Conservation (phyloP, 64 coral and sea anemone genomes). For the Stichodactyla mertensii region DNA sequence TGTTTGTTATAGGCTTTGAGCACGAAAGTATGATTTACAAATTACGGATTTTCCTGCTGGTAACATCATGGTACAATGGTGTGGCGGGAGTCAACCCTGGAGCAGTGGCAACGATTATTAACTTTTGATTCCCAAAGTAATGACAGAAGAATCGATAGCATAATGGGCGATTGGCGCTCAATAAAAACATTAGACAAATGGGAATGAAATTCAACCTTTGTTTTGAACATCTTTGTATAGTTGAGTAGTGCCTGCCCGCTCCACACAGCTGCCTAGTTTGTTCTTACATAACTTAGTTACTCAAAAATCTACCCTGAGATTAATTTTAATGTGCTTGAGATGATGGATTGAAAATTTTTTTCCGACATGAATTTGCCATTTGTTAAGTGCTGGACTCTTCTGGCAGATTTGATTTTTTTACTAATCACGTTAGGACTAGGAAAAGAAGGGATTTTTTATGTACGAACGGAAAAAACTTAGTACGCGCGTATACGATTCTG, state of each 20-base stretch:
- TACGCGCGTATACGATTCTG: too few species aligned
- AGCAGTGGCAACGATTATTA: background rate
- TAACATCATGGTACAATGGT: background rate
- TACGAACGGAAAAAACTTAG: too few species aligned
- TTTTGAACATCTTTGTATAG: too few species aligned
- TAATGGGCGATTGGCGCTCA: background rate
- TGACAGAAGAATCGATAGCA: background rate
- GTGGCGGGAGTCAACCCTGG: background rate
- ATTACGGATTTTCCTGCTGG: background rate
- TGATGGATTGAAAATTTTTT: background rate
- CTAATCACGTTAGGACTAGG: too few species aligned
- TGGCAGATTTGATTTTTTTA: background rate
- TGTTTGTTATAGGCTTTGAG: background rate
- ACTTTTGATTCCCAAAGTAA: background rate
- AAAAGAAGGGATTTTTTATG: too few species aligned
- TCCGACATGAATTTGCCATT: background rate
- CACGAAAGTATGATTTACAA: background rate
- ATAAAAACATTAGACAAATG: background rate
- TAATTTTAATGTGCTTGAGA: background rate
- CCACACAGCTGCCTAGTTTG: too few species aligned
- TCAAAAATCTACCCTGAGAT: background rate
- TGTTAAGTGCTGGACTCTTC: background rate
- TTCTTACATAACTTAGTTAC: too few species aligned
- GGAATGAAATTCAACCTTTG: background rate
- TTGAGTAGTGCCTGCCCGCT: too few species aligned